Evolutionary conservation across 2,113 vertebrate species (phyloP), one percentile per base, ranked within the genome.

Genomic region (Nesospiza acunhae): DNA sequence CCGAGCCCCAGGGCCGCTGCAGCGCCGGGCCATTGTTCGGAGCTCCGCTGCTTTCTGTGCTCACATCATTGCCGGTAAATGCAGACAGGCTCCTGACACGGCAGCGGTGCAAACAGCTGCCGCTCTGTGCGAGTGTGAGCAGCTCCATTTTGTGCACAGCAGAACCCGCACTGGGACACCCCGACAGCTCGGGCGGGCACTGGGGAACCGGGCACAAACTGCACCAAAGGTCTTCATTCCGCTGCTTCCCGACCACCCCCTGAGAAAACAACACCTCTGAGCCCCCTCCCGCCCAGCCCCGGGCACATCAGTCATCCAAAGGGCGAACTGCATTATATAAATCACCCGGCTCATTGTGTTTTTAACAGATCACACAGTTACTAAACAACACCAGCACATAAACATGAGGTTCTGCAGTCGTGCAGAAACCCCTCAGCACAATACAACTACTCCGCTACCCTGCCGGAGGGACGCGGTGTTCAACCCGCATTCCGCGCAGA

Each of bases 161-260:
- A 24, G 39, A 12, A 12, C 23, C 35, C 11, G 33, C 79, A 3
- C 44, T 0, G 39, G 89, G 67, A 33, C 64, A 28, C 64, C 15
- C 31, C 2, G 10, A 3, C 37, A 3, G 42, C 66, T 2, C 56
- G 0, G 5, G 26, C 4, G 39, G 47, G 26, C 49, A 7, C 33
- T 3, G 8, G 52, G 49, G 23, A 7, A 19, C 52, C 3, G 52
- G 59, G 44, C 12, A 58, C 4, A 3, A 52, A 84, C 0, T 0
- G 56, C 70, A 44, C 37, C 4, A 0, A 12, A 59, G 37, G 6
- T 47, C 47, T 37, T 27, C 0, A 2, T 30, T 7, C 0, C 6
- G 53, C 26, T 5, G 37, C 28, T 66, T 20, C 35, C 68, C 0
- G 87, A 27, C 19, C 16, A 10, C 16, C 50, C 31, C 50, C 2